Conservation (phyloP, 1,140 invertebrate species). For the Philaenus spumarius region DNA sequence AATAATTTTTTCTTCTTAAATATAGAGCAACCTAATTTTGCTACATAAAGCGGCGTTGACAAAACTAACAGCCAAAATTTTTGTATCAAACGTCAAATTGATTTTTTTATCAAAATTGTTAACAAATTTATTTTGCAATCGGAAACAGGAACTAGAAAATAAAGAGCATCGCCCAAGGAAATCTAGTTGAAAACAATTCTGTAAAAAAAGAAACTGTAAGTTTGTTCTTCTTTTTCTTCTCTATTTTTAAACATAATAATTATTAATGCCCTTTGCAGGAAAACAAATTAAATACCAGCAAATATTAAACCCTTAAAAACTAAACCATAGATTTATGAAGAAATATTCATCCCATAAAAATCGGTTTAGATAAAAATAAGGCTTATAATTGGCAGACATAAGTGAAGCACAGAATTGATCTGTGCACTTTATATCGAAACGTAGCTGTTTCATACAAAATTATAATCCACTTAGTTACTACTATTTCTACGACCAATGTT, state of each 20-base stretch:
- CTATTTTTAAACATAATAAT: no score
- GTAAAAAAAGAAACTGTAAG: no score
- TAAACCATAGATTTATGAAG: no score
- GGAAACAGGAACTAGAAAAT: neutral
- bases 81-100: neutral
- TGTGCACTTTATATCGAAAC: neutral
- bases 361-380: no score
- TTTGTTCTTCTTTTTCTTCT: no score
- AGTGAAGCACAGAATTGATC: no score
- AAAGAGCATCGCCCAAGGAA: neutral
- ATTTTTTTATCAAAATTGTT: neutral
- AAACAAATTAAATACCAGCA: no score
- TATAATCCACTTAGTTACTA: neutral
- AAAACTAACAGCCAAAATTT: neutral
- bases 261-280: no score
- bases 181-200: slow-evolving; percentile 4
- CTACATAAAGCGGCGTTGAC: neutral
- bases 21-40: neutral
- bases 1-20: neutral
- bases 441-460: neutral
- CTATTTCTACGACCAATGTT: slow-evolving; percentile 5
- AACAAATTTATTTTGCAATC: neutral
- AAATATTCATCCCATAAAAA: no score
- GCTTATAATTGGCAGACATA: no score
- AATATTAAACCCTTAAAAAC: no score